These are phyloP conservation scores for Percina caprodes DNA, from an alignment of 2,113 vertebrate genomes.

Conservation along the genomic window DNA sequence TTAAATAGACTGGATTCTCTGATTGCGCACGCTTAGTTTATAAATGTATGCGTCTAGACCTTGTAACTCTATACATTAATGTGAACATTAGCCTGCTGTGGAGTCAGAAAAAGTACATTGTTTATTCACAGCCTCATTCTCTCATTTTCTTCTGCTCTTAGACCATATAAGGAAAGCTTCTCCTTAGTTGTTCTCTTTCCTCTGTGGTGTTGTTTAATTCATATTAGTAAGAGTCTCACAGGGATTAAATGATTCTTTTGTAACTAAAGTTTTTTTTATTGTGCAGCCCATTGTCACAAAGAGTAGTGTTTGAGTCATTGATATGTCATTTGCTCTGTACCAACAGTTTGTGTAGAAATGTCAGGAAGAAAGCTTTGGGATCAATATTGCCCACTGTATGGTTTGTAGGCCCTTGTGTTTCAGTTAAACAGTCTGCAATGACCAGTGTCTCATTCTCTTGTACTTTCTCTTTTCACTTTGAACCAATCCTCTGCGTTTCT, in stretches of 20 bases:
- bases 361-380: constrained; percentile 37
- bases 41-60: constrained; percentile 67
- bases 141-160: constrained; percentile 49
- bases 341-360: constrained; percentile 35
- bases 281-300: constrained; percentile 38
- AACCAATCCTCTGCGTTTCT: constrained; percentile 2
- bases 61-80: constrained; percentile 77
- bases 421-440: constrained; percentile 37
- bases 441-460: constrained; percentile 10
- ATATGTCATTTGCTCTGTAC: constrained; percentile 16
- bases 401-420: constrained; percentile 10
- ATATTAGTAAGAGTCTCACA: constrained; percentile 29
- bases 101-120: constrained; percentile 60
- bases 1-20: constrained; percentile 75
- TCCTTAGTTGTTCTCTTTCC: background rate
- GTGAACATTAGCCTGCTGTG: constrained; percentile 68
- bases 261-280: constrained; percentile 59
- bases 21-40: constrained; percentile 69
- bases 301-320: constrained; percentile 31
- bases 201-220: constrained; percentile 40
- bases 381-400: constrained; percentile 13
- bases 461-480: constrained; percentile 14
- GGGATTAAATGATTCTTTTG: constrained; percentile 37
- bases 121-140: constrained; percentile 59
- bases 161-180: constrained; percentile 19